Conservation (phyloP, 2,888 invertebrate genomes). For the Strigamia transsilvanica region DNA sequence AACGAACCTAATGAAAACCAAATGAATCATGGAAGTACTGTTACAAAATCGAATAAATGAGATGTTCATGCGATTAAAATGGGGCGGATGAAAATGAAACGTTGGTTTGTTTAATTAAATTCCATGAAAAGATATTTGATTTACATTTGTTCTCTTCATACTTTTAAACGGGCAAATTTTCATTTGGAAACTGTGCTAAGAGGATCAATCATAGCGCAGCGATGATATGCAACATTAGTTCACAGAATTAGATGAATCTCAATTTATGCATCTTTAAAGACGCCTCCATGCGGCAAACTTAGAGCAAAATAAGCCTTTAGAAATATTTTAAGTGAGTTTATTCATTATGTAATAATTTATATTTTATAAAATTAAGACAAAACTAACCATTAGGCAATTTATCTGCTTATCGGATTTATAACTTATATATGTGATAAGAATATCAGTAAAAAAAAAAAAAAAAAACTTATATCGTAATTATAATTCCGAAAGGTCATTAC, state of each 20-base stretch:
- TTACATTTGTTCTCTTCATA: conserved; percentile 23
- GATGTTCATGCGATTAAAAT: conserved; percentile 30
- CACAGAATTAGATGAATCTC: not conserved
- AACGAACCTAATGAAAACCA: conserved; percentile 20
- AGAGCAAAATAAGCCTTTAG: not conserved
- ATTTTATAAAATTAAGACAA: no score
- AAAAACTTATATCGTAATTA: no score
- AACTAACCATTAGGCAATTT: no score
- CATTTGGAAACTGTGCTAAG: conserved; percentile 11
- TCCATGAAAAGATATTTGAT: conserved; percentile 21
- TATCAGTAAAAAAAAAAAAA: no score
- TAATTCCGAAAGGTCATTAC: no score
- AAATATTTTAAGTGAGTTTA: no score
- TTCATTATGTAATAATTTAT: no score
- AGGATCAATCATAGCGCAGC: conserved; percentile 4
- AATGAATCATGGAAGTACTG: conserved; percentile 23
- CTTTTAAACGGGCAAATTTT: conserved; percentile 10
- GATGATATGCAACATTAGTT: conserved; percentile 16
- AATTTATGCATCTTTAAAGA: not conserved
- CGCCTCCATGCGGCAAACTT: not conserved
- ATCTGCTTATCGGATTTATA: no score
- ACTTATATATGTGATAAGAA: no score
- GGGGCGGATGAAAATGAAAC: conserved; percentile 16
- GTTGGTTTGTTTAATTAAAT: conserved; percentile 22
- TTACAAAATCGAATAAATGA: conserved; percentile 30